Evolutionary conservation across 2,797 vertebrate genomes (phyloP), one percentile per base, ranked within the genome.

Genomic region (Sebastes hopkinsi): DNA sequence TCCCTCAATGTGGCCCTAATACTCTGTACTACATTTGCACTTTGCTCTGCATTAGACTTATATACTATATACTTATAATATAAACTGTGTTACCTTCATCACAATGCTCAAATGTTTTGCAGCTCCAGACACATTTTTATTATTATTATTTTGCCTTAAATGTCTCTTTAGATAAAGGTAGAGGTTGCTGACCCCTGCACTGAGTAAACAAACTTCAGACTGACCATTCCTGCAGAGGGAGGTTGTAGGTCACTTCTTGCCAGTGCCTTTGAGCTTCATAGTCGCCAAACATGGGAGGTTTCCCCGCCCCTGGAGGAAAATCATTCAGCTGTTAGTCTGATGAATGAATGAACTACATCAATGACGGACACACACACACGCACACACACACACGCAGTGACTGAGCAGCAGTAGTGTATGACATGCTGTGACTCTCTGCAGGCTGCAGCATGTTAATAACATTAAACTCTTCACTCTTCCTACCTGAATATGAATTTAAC

Each of bases 251-350:
- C 76, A 99, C 94, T 94, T 99, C 99, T 89, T 99, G 99, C 99
- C 99, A 99, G 91, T 99, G 99, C 71, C 98, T 97, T 89, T 99
- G 99, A 77, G 98, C 98, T 95, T 99, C 99, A 83, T 99, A 99
- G 91, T 99, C 99, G n/a, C 99, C 98, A 88, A 97, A 99, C 96
- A 99, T 96, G 2, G 98, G 98, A 30, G 97, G 92, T 84, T 97
- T 99, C 70, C 97, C 96, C 84, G 97, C 97, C 82, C 99, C 99
- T 99, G 82, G 20, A 87, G 59, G 4, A 6, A 55, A 67, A 82
- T 0, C n/a, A 80, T 66, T 61, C 50, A 88, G 55, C 79, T 61
- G 74, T 88, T 67, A 88, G 71, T 61, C 20, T 69, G 6, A 56
- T 72, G 54, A 79, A 71, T 46, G 69, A 79, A 71, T 46, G 67